Evolutionary conservation across 2,797 vertebrate genomes (phyloP).

Genomic region (Crocidura indochinensis): DNA sequence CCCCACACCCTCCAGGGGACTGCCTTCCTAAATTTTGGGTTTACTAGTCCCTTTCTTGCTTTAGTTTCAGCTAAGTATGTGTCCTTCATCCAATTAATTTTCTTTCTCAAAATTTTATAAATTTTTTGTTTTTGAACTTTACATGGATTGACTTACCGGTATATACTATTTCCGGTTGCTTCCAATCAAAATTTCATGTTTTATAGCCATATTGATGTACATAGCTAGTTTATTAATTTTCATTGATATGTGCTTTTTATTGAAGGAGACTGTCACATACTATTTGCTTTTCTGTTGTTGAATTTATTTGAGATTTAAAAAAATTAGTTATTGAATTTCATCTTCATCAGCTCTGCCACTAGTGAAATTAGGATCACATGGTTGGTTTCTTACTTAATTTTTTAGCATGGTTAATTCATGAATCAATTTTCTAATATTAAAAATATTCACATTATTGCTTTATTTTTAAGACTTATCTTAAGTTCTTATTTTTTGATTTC

Average conservation of each 20-base stretch:
- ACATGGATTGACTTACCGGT: not conserved
- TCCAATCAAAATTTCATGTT: not conserved
- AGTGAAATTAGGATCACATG: not conserved
- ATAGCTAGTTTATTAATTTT: not conserved
- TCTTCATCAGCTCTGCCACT: not conserved
- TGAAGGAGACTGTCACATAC: not conserved
- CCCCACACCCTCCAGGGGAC: not conserved
- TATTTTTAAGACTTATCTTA: not conserved
- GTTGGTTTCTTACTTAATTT: not conserved
- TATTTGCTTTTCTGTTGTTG: not conserved
- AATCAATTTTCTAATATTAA: constrained; percentile 19
- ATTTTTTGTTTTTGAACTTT: not conserved
- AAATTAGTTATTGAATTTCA: constrained; percentile 4
- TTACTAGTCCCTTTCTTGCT: not conserved
- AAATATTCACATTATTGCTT: not conserved
- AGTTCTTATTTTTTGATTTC: not conserved
- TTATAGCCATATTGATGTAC: not conserved
- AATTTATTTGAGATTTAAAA: not conserved
- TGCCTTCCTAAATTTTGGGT: not conserved
- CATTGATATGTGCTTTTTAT: not conserved
- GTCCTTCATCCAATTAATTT: not conserved
- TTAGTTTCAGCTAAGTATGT: not conserved
- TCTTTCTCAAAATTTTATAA: not conserved
- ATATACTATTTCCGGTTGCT: not conserved
- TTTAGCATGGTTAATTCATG: not conserved